phyloP scores from a whole-genome alignment of 2,888 invertebrate genomes.

The Salticus scenicus region DNA sequence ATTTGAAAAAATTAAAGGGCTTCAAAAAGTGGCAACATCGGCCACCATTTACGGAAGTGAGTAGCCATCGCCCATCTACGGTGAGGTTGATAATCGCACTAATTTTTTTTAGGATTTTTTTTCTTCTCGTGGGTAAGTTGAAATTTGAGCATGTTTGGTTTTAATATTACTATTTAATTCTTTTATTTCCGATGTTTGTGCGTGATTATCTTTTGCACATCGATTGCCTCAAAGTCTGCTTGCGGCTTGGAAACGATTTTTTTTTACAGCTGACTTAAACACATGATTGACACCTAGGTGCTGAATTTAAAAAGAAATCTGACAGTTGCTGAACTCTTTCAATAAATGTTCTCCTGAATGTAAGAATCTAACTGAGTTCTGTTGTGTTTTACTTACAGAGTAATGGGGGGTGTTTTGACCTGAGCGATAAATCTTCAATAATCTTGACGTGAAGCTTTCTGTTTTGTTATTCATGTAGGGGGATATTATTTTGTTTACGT shows the following conservation, averaged over 20 bases:
- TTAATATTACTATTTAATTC: conserved; percentile 25
- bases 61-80: conserved; percentile 70
- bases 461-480: no score
- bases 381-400: neutral
- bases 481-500: neutral
- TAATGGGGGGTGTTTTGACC: neutral
- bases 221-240: conserved; percentile 35
- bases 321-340: conserved; percentile 24
- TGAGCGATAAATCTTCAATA: neutral
- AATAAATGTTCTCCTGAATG: neutral
- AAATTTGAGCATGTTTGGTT: conserved; percentile 45
- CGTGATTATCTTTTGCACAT: neutral
- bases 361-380: neutral
- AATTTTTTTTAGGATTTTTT: conserved; percentile 66
- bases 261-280: conserved; percentile 64
- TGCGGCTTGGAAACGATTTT: conserved; percentile 49
- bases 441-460: neutral
- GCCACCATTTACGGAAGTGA: conserved; percentile 70
- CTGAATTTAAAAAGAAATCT: conserved; percentile 31
- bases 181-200: conserved; percentile 33
- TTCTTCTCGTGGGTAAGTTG: conserved; percentile 66
- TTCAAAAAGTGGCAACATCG: neutral
- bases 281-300: conserved; percentile 61
- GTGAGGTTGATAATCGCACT: conserved; percentile 65
- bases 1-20: conserved; percentile 30